Evolutionary conservation across 37 sponge, comb jelly and placozoan genomes (phyloP), one percentile per base, ranked within the genome.

Genomic region (Hexactinellida sp.): DNA sequence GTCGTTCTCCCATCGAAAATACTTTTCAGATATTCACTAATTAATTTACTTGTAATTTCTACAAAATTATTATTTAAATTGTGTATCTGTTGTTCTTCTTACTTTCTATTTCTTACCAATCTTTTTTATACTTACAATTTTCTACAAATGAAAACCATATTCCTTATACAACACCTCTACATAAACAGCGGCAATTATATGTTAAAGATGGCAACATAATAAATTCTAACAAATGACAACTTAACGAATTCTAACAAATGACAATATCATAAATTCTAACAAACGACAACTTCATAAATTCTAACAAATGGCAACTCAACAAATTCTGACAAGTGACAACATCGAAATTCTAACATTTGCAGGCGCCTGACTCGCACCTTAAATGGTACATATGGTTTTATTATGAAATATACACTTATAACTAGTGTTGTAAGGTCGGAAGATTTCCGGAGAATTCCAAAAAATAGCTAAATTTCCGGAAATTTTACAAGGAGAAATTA

Each of bases 211-310:
- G 13, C 76, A 63, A 63, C 76, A 21, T 32, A 63, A 63, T 28
- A 63, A 63, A 63, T 63, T 63, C 21, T 63, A 23, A 63, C 25
- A 63, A 63, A 63, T 63, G 76, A 63, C 76, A 63, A 63, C 76
- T 32, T 63, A 63, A 63, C 34, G 34, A 63, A 63, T 25, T 63
- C 76, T 63, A 63, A 63, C 76, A 63, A n/a, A 63, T 63, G 76
- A 63, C 76, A 63, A 63, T 23, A 21, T 63, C 3, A 63, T 23
- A 63, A 63, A 63, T 63, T 63, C 21, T 63, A 23, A 63, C 76
- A 63, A 23, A 21, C 13, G 76, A 63, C 76, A 63, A 63, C 34
- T 21, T 63, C 76, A 28, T n/a, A 63, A 63, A 63, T 63, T 63
- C 76, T 63, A 63, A 23, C 76, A 63, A n/a, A 63, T 63, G 76